Evolutionary conservation across 92 coral and sea anemone species (phyloP).

Genomic region (Paramuricea clavata): DNA sequence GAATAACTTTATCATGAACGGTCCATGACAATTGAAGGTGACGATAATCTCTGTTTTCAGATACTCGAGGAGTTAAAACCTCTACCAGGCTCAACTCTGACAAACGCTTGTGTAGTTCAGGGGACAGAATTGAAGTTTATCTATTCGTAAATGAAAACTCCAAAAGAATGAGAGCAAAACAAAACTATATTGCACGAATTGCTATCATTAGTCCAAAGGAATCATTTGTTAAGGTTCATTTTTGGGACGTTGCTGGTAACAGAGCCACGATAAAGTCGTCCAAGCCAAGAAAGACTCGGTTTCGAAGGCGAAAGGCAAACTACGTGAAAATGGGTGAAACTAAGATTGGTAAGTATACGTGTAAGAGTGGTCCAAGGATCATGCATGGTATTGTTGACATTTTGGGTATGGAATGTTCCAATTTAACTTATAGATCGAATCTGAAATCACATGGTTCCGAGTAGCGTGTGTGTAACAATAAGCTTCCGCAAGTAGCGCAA

Average conservation of each 20-base stretch:
- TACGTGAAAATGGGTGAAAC: constrained; percentile 38
- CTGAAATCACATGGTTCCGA: too few relatives aligned
- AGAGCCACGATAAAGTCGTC: constrained; percentile 27
- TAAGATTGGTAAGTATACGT: constrained; percentile 30
- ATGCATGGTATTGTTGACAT: background rate
- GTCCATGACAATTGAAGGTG: too few relatives aligned
- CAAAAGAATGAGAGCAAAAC: constrained; percentile 12
- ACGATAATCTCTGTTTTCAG: constrained; percentile 1
- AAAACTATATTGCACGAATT: constrained; percentile 31
- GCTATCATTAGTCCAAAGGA: constrained; percentile 1
- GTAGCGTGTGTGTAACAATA: too few relatives aligned
- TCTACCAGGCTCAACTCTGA: constrained; percentile 1
- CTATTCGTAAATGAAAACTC: constrained; percentile 5
- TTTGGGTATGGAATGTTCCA: background rate
- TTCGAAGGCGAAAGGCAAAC: background rate
- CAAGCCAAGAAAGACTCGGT: constrained; percentile 19
- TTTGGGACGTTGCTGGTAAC: constrained; percentile 23
- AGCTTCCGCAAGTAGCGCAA: too few relatives aligned
- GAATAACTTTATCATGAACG: too few relatives aligned
- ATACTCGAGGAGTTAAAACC: background rate
- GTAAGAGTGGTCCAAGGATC: too few relatives aligned
- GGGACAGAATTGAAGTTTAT: constrained; percentile 29
- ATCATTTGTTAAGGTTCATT: constrained; percentile 21
- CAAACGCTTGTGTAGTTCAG: background rate
- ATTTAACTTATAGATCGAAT: too few relatives aligned